Evolutionary conservation across 2,113 vertebrate species (phyloP), one percentile per base, ranked within the genome.

Genomic region (Callithrix jacchus): DNA sequence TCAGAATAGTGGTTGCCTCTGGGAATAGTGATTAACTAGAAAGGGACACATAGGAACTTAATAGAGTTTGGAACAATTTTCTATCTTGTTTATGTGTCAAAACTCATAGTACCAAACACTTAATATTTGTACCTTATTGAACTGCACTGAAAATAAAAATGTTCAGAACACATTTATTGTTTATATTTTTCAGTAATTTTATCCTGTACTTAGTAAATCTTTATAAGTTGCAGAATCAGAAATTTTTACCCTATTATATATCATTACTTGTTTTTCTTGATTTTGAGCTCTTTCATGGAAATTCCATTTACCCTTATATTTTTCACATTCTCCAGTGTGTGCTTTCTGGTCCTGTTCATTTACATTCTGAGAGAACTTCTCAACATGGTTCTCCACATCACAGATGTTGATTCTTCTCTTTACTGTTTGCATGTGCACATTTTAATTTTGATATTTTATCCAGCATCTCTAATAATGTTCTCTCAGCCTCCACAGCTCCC

Each of bases 371-470:
- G 42, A 76, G 12, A 23, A 30, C 18, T 1, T 70, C 20, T 77
- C 23, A 1, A 30, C 6, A 7, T 32, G 16, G 0, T n/a, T 9
- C 32, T 40, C 20, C 6, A 35, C 5, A 8, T 37, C 56, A n/a
- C 42, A 11, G 82, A 64, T 3, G n/a, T 0, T 3, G 40, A 32
- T 9, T 54, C 58, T n/a, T 81, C 40, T 27, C 12, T 64, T 49
- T 18, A 45, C 5, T 16, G 54, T n/a, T 87, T 54, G 11, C 21
- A 13, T 0, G 21, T 45, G 61, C 61, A 85, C 74, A 40, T 27
- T 70, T 82, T 54, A 89, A 84, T 73, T 70, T 83, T 47, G 61
- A 89, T 35, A 56, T 37, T 77, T 64, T 25, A 79, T 76, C 85
- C 54, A 8, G n/a, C 2, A 0, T 14, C 6, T 66, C n/a, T 35